These are phyloP conservation scores for Acromyrmex echinatior DNA, from an alignment of 1,140 invertebrate species.

Conservation along the genomic window DNA sequence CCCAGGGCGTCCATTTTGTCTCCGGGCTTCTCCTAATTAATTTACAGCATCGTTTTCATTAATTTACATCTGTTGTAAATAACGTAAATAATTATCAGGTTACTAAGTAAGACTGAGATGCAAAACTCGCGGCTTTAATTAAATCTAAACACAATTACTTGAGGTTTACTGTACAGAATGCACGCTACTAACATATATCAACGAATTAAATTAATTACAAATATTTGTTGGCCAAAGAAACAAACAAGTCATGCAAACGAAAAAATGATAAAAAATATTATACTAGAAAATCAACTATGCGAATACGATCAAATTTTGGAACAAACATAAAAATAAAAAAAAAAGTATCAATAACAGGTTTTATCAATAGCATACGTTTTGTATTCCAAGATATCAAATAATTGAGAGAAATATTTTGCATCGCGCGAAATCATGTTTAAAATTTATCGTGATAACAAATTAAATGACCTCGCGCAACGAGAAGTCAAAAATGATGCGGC, in stretches of 20 bases:
- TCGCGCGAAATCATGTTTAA: background rate
- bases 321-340: conserved; percentile 23
- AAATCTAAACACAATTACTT: conserved; percentile 46
- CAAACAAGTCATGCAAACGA: conserved; percentile 16
- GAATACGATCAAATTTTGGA: background rate
- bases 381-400: background rate
- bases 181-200: background rate
- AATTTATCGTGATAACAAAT: background rate
- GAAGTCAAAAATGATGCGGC: background rate
- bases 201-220: conserved; percentile 28
- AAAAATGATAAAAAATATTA: conserved; percentile 22
- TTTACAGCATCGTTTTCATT: conserved; percentile 2
- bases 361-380: background rate
- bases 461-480: background rate
- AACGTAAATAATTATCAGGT: background rate
- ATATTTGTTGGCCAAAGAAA: conserved; percentile 31
- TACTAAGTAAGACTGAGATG: background rate
- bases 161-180: background rate
- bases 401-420: background rate
- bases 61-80: conserved; percentile 14
- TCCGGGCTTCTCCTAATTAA: background rate
- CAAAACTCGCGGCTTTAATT: conserved; percentile 23
- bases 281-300: conserved; percentile 3
- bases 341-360: background rate
- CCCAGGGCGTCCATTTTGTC: too few species aligned